These are phyloP conservation scores for Fragum whitleyi DNA, from an alignment of 2,888 invertebrate genomes.

Conservation along the genomic window DNA sequence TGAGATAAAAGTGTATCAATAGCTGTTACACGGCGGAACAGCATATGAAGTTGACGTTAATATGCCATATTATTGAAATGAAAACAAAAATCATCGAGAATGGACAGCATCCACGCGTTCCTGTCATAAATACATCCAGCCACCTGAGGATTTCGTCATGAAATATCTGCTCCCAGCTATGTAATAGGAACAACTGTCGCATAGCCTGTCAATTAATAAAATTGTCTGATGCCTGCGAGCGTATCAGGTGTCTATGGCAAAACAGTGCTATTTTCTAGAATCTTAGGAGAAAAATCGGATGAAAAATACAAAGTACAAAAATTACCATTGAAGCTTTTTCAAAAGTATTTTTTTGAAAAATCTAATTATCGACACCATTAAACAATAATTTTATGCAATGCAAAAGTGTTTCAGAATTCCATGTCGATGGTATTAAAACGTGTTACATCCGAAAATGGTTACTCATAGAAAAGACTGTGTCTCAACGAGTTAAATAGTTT, in stretches of 20 bases:
- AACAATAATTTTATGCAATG: too few relatives aligned
- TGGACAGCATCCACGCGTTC: slow-evolving; percentile 37
- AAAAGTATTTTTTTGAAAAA: too few relatives aligned
- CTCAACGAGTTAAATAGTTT: too few relatives aligned
- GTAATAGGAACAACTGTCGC: slow-evolving; percentile 63
- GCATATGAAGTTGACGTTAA: slow-evolving; percentile 22
- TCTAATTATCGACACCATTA: too few relatives aligned
- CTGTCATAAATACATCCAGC: slow-evolving; percentile 44
- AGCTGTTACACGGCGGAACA: neutral
- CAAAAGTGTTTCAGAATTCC: too few relatives aligned
- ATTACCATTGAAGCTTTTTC: too few relatives aligned
- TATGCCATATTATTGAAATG: slow-evolving; percentile 17
- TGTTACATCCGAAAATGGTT: too few relatives aligned
- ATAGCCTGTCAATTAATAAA: slow-evolving; percentile 55
- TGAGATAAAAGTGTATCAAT: neutral
- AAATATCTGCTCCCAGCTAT: slow-evolving; percentile 40
- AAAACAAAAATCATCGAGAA: slow-evolving; percentile 26
- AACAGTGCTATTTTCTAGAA: too few relatives aligned
- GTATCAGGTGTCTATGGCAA: slow-evolving; percentile 32
- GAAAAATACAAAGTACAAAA: too few relatives aligned
- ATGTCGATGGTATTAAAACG: too few relatives aligned
- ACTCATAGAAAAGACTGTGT: too few relatives aligned
- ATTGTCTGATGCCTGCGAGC: slow-evolving; percentile 43
- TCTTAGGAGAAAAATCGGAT: too few relatives aligned
- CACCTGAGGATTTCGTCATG: slow-evolving; percentile 49